Base-by-base conservation (phyloP, 2,888 invertebrate genomes). In the Acronicta alni region DNA sequence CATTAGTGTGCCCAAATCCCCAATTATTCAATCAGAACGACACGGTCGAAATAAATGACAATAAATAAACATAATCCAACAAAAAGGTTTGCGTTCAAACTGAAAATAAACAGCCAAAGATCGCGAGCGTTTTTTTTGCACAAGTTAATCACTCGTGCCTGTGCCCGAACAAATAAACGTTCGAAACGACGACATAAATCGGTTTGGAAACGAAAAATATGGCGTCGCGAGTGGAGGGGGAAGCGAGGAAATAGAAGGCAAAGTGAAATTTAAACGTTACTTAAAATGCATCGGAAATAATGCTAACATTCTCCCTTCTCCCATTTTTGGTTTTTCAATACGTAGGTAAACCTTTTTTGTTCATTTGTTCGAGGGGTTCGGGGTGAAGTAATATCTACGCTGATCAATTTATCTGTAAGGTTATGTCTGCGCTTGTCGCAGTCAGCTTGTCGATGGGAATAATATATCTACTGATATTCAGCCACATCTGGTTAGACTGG, bases 171-270 rank as follows among this genome's bases (percentile, higher is more conserved):
- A 79, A 82, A 86, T 82, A 80, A 79, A 84, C 75, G 82, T 71
- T 76, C 66, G 75, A 62, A 78, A 75, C 70, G 75, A 70, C 71
- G 80, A 80, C 80, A 79, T 78, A 82, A 81, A 82, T 82, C 79
- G 80, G 69, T 72, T 77, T 65, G 45, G 61, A 45, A 75, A 72
- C 71, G 73, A 64, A 76, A 83, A 80, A 81, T 79, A 82, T 77
- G 70, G 79, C 67, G 59, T 44, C 45, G 43, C 41, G 3, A 35
- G 12, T 37, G 30, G 17, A 41, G 14, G 2, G 39, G 2, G 16
- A 55, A 53, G 49, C 53, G 58, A 20, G 42, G 44, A 49, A 67
- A 66, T 38, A 39, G 38, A 41, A 37, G 23, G 43, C 32, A 46
- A 39, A 6, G 18, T 48, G 41, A 26, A 48, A 26, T 39, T 49